Conservation (phyloP, 1,140 invertebrate species). For the Mercenaria mercenaria region DNA sequence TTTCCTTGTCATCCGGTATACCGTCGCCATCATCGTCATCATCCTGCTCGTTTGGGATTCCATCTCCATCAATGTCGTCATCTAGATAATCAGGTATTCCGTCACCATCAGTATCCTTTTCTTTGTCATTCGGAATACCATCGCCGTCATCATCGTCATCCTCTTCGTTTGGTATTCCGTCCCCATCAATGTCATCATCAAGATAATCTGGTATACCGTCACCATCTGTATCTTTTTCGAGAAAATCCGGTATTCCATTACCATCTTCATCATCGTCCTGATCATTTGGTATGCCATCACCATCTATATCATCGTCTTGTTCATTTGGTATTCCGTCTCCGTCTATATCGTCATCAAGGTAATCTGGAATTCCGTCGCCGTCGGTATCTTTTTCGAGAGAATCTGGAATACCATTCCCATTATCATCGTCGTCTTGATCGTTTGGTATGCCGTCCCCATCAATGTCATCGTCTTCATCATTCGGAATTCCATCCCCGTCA, state of each 20-base stretch:
- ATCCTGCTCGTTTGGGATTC: slow-evolving; percentile 77
- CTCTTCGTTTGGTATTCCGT: slow-evolving; percentile 79
- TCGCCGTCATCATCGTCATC: slow-evolving; percentile 80
- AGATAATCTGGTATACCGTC: slow-evolving; percentile 79
- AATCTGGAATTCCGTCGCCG: slow-evolving; percentile 79
- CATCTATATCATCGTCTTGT: slow-evolving; percentile 80
- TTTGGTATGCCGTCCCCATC: slow-evolving; percentile 80
- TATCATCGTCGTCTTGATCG: slow-evolving; percentile 71
- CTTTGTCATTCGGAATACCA: slow-evolving; percentile 79
- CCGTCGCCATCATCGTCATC: slow-evolving; percentile 80
- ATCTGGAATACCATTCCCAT: slow-evolving; percentile 75
- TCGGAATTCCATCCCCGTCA: slow-evolving; percentile 71
- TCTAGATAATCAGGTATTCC: slow-evolving; percentile 80
- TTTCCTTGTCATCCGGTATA: slow-evolving; percentile 76
- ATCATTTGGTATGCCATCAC: slow-evolving; percentile 77
- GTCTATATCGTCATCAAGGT: slow-evolving; percentile 76
- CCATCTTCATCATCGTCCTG: slow-evolving; percentile 74
- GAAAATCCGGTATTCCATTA: slow-evolving; percentile 81
- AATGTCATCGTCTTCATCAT: slow-evolving; percentile 68
- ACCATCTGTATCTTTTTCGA: slow-evolving; percentile 77
- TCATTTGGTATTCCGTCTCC: slow-evolving; percentile 80
- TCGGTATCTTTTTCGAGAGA: slow-evolving; percentile 72
- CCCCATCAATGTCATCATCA: slow-evolving; percentile 80
- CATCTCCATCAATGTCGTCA: slow-evolving; percentile 78
- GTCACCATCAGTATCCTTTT: slow-evolving; percentile 79